Conservation (phyloP, 2,888 invertebrate species). For the Chrysodeixis includens region DNA sequence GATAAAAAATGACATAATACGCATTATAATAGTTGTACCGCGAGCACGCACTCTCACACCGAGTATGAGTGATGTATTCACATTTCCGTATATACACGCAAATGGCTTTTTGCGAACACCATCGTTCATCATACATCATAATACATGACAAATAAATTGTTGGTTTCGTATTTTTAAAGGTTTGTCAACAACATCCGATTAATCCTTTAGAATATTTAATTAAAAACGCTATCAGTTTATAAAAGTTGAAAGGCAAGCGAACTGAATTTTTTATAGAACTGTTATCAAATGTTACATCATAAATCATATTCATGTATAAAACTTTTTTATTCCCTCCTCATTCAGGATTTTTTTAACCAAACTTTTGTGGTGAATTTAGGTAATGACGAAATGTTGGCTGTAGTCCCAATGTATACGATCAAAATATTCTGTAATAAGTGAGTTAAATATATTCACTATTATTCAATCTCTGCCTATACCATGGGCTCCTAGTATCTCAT, state of each 20-base stretch:
- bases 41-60: slow-evolving; percentile 19
- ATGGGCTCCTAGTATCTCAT: slow-evolving; percentile 12
- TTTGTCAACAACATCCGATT: slow-evolving; percentile 28
- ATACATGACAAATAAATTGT: slow-evolving; percentile 29
- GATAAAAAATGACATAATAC: slow-evolving; percentile 41
- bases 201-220: slow-evolving; percentile 36
- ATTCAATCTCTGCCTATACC: background rate
- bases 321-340: background rate
- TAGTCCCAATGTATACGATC: background rate
- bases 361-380: background rate
- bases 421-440: background rate
- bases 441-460: background rate
- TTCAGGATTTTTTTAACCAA: background rate
- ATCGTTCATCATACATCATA: slow-evolving; percentile 49
- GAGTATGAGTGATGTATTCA: slow-evolving; percentile 49
- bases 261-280: background rate
- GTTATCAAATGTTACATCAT: background rate
- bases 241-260: background rate
- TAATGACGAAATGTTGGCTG: background rate
- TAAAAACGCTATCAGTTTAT: slow-evolving; percentile 19
- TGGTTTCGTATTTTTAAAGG: slow-evolving; percentile 21
- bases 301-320: background rate
- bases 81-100: slow-evolving; percentile 35
- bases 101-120: slow-evolving; percentile 43
- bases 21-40: slow-evolving; percentile 33